Percentiles rank a stretch among this genome's conserved stretches.
Conservation (phyloP, 2,888 invertebrate genomes). For the Muscina levida region DNA sequence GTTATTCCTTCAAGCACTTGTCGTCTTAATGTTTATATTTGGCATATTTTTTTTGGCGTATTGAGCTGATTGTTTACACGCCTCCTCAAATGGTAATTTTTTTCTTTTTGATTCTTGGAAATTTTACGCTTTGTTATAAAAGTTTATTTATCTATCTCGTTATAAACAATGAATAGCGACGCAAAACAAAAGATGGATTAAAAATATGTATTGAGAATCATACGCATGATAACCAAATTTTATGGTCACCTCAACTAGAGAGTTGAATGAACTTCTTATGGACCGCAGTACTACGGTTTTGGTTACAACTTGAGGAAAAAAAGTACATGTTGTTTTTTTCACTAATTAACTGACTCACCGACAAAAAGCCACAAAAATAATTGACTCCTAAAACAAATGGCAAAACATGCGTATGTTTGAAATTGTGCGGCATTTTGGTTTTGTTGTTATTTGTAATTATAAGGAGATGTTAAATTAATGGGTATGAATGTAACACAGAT, state of each 20-base stretch:
- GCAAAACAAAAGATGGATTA: not conserved
- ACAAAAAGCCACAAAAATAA: conserved; percentile 6
- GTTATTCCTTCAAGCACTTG: conserved; percentile 30
- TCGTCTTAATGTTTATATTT: conserved; percentile 19
- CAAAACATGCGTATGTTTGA: conserved; percentile 1
- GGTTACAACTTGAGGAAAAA: too few species aligned
- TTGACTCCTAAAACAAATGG: conserved; percentile 1
- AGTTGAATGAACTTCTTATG: conserved; percentile 42
- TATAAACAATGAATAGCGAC: not conserved
- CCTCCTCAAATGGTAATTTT: conserved; percentile 2
- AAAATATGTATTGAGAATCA: conserved; percentile 12
- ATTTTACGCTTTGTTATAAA: conserved; percentile 24
- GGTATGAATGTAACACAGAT: too few species aligned
- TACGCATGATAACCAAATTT: conserved; percentile 34
- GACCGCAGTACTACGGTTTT: too few species aligned
- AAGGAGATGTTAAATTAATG: too few species aligned
- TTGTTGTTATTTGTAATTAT: conserved; percentile 20
- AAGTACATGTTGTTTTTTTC: conserved; percentile 1
- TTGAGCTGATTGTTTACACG: not conserved
- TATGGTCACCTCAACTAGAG: conserved; percentile 1
- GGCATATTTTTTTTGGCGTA: too few species aligned
- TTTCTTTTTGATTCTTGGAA: conserved; percentile 16
- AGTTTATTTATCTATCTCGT: not conserved
- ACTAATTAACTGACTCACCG: too few species aligned
- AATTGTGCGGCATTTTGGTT: conserved; percentile 13